These are phyloP conservation scores for Ichneumon xanthorius DNA, from an alignment of 2,888 invertebrate genomes.

Conservation along the genomic window DNA sequence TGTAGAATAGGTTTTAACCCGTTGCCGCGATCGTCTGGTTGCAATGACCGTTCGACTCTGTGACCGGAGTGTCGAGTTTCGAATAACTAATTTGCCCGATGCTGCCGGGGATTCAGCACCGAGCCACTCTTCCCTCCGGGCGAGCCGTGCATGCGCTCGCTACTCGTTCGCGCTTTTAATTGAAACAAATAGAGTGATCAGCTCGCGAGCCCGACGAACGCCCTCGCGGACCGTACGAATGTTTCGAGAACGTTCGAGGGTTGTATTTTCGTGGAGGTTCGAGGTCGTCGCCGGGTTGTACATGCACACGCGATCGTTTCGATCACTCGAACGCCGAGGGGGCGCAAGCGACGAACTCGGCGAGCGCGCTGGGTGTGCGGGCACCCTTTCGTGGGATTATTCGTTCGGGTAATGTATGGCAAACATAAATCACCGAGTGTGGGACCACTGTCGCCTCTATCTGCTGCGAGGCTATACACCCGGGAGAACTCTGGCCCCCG, in stretches of 20 bases:
- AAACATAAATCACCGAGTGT: constrained; percentile 72
- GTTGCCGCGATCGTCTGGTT: constrained; percentile 37
- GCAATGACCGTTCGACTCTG: constrained; percentile 20
- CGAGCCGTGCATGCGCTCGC: constrained; percentile 8
- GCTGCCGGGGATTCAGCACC: constrained; percentile 29
- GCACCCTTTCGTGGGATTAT: constrained; percentile 84
- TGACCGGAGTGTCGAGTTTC: constrained; percentile 53
- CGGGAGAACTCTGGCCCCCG: constrained; percentile 53
- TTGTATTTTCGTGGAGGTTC: constrained; percentile 46
- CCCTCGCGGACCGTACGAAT: constrained; percentile 37
- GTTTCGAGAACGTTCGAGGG: constrained; percentile 30
- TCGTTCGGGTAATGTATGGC: constrained; percentile 82
- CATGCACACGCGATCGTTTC: constrained; percentile 52
- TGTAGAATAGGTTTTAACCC: constrained; percentile 20
- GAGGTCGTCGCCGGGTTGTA: constrained; percentile 54
- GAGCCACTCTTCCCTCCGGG: constrained; percentile 12
- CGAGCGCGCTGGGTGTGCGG: constrained; percentile 59
- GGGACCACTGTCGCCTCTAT: constrained; percentile 55
- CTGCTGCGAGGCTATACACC: constrained; percentile 24
- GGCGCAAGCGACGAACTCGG: constrained; percentile 67
- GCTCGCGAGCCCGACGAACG: constrained; percentile 63
- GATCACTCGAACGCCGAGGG: constrained; percentile 55
- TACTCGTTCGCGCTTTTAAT: constrained; percentile 76
- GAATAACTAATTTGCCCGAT: constrained; percentile 61
- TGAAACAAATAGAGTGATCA: constrained; percentile 84